Evolutionary conservation across 2,888 invertebrate genomes (phyloP).

Genomic region (Byasa hedistus): DNA sequence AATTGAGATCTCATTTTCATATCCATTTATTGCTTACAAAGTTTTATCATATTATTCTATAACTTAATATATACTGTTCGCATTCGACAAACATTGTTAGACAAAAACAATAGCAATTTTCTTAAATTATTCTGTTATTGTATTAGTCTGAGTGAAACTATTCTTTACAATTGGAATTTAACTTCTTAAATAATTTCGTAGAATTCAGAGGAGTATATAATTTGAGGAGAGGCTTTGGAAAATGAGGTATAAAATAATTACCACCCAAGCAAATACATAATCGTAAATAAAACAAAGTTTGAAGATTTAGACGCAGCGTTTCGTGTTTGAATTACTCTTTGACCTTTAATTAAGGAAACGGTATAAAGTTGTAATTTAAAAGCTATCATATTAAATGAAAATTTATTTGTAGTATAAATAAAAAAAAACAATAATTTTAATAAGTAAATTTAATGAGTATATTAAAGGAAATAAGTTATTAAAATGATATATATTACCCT

Average conservation of each 20-base stretch:
- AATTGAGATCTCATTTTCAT: too few species aligned
- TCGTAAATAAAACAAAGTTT: slow-evolving; percentile 29
- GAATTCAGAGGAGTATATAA: background rate
- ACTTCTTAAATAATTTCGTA: background rate
- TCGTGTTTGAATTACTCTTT: slow-evolving; percentile 24
- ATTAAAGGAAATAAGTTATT: too few species aligned
- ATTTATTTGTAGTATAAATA: background rate
- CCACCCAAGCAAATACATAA: slow-evolving; percentile 14
- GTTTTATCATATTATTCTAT: too few species aligned
- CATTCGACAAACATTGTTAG: background rate
- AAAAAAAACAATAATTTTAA: too few species aligned
- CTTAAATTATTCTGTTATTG: background rate
- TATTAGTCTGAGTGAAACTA: too few species aligned
- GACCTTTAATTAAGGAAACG: slow-evolving; percentile 12
- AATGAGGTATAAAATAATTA: slow-evolving; percentile 12
- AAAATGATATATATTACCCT: too few species aligned
- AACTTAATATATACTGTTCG: background rate
- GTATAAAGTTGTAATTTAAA: slow-evolving; percentile 2
- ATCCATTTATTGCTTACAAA: too few species aligned
- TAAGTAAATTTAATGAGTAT: too few species aligned
- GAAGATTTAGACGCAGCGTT: slow-evolving; percentile 28
- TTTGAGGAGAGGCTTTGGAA: background rate
- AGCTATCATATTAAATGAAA: background rate
- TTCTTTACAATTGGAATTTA: background rate
- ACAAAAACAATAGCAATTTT: background rate